Evolutionary conservation across 2,113 vertebrate genomes (phyloP).

Genomic region (Sminthopsis crassicaudata): DNA sequence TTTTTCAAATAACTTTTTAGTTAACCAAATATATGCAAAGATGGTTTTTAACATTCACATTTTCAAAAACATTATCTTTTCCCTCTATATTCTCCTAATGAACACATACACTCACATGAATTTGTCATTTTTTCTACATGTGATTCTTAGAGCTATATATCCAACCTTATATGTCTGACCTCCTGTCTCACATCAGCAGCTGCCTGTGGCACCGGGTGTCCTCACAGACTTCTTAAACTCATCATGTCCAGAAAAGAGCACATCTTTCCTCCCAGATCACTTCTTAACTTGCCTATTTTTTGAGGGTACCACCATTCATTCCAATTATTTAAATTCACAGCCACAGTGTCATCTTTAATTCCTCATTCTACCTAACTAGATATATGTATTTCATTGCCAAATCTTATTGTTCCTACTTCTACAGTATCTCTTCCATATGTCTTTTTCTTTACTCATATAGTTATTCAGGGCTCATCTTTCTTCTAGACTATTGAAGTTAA

Average conservation of each 20-base stretch:
- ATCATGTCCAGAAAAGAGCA: background rate
- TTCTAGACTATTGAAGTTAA: background rate
- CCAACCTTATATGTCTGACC: background rate
- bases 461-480: background rate
- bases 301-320: background rate
- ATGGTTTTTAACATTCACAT: too few species aligned
- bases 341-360: background rate
- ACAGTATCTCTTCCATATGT: background rate
- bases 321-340: background rate
- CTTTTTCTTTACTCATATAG: background rate
- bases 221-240: background rate
- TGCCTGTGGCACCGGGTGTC: background rate
- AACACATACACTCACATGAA: background rate
- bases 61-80: too few species aligned
- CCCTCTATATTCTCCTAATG: background rate
- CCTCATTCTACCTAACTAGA: background rate
- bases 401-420: background rate
- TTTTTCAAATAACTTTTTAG: too few species aligned
- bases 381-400: background rate
- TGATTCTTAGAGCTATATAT: background rate
- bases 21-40: too few species aligned
- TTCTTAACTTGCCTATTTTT: background rate
- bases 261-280: background rate
- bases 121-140: background rate
- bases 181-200: background rate